A percentile compares a stretch with the other conserved stretches of the same genome.
phyloP scores from a whole-genome alignment of 1,140 invertebrate species.

The Conopomorpha cramerella region DNA sequence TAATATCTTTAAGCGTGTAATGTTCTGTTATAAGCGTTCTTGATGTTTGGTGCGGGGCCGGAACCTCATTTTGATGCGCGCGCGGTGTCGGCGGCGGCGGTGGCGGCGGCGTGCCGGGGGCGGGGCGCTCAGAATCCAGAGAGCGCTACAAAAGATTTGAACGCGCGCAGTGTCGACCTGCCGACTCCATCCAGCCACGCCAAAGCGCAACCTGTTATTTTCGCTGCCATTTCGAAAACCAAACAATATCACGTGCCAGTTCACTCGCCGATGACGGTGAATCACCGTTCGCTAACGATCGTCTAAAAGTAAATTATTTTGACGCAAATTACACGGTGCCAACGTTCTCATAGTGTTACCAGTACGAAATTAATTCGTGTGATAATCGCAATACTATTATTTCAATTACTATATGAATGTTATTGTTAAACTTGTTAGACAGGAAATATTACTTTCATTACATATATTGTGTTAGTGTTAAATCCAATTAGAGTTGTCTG shows the following conservation, averaged over 20 bases:
- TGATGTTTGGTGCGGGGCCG: slow-evolving; percentile 24
- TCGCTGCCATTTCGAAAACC: slow-evolving; percentile 29
- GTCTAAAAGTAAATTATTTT: slow-evolving; percentile 46
- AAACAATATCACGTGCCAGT: slow-evolving; percentile 39
- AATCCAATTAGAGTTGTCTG: too few relatives aligned
- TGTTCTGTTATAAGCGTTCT: slow-evolving; percentile 27
- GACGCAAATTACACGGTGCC: slow-evolving; percentile 49
- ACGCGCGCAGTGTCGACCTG: slow-evolving; percentile 13
- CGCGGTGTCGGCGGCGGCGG: too few relatives aligned
- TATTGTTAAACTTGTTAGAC: too few relatives aligned
- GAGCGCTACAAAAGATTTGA: slow-evolving; percentile 41
- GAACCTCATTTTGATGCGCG: too few relatives aligned
- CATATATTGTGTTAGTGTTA: too few relatives aligned
- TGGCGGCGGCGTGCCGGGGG: too few relatives aligned
- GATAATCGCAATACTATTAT: slow-evolving; percentile 48
- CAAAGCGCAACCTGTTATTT: slow-evolving; percentile 27
- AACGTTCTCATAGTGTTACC: slow-evolving; percentile 48
- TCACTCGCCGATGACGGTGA: slow-evolving; percentile 21
- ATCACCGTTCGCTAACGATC: slow-evolving; percentile 32
- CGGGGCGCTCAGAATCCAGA: slow-evolving; percentile 9
- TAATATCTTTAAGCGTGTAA: slow-evolving; percentile 51
- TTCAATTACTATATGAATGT: slow-evolving; percentile 50
- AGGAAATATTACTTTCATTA: too few relatives aligned
- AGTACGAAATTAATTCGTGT: slow-evolving; percentile 41
- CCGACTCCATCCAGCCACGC: slow-evolving; percentile 23